Base-by-base conservation (phyloP, 2,888 invertebrate species). In the Aphrophora alni region DNA sequence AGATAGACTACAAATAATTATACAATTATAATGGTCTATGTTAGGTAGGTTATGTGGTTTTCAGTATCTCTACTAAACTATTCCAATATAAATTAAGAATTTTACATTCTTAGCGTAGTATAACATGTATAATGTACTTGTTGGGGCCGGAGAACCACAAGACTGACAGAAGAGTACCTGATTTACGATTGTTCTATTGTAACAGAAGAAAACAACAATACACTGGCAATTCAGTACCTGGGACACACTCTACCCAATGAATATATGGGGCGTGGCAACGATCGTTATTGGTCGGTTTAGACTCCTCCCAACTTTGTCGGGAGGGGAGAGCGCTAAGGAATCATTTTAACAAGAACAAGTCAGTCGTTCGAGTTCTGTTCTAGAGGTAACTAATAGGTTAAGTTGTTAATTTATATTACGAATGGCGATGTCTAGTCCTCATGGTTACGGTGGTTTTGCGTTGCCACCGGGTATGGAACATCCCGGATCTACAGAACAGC, bases 401-500 rank as follows among this genome's bases (percentile, higher is more conserved):
- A 33, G 33, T 33, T 14, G 59, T 21, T 21, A 59, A 59, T 59
- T 14, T 59, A 21, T 21, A 12, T n/a, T 59, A 59, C 59, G 59
- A 21, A 77, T 75, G 72, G 33, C 78, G 69, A 77, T 78, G 80
- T 33, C 75, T 72, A 80, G 77, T 24, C 83, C 21, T 73, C 84
- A 82, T 68, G 81, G 79, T 75, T 83, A 83, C 82, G 82, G 83
- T 44, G 82, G 83, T 74, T 84, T 83, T 77, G 77, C 83, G 14
- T 81, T 84, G 82, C 77, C 78, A 1, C 77, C 82, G 77, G 81
- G 82, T 71, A 76, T 84, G 81, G 84, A 84, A 71, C 81, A 82
- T 28, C 83, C 83, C 70, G 77, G 81, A 27, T 80, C 83, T 25
- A 71, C 82, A 59, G 94, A 95, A 85, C 93, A 93, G 12, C 97